Evolutionary conservation across 2,888 invertebrate species (phyloP).

Genomic region (Philhelius pedissequus): DNA sequence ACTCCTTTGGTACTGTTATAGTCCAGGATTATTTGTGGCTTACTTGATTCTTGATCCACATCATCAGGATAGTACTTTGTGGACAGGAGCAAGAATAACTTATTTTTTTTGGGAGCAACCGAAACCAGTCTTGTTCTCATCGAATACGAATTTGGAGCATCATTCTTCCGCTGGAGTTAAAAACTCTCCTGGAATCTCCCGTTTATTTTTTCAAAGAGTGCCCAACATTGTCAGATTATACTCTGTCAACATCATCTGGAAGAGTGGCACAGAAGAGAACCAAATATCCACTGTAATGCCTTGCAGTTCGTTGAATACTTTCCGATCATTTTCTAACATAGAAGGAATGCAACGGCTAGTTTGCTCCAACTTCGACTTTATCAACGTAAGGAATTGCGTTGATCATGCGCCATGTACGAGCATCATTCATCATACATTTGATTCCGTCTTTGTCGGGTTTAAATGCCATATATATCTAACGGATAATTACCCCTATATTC

Average conservation of each 20-base stretch:
- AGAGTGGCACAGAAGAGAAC: conserved; percentile 31
- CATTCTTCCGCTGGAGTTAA: neutral
- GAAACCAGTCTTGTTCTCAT: conserved; percentile 19
- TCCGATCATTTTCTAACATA: conserved; percentile 24
- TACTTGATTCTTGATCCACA: conserved; percentile 12
- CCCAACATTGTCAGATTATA: conserved; percentile 26
- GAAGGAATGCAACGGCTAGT: conserved; percentile 18
- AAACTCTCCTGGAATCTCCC: conserved; percentile 30
- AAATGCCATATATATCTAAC: conserved; percentile 23
- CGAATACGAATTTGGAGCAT: conserved; percentile 19
- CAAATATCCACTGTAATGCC: conserved; percentile 33
- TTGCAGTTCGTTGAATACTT: conserved; percentile 30
- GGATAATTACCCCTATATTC: conserved; percentile 20
- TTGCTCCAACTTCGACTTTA: conserved; percentile 13
- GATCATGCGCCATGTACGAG: conserved; percentile 21
- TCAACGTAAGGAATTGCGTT: conserved; percentile 36
- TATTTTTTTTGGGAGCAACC: conserved; percentile 25
- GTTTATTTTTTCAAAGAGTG: conserved; percentile 32
- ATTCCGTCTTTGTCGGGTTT: conserved; percentile 19
- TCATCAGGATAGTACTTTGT: conserved; percentile 21
- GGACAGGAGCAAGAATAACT: conserved; percentile 7
- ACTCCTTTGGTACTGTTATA: conserved; percentile 23
- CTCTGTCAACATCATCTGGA: conserved; percentile 26
- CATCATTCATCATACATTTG: conserved; percentile 27
- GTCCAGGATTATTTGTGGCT: conserved; percentile 33